phyloP scores from a whole-genome alignment of 2,888 invertebrate species.

The Sussaba pulchella region DNA sequence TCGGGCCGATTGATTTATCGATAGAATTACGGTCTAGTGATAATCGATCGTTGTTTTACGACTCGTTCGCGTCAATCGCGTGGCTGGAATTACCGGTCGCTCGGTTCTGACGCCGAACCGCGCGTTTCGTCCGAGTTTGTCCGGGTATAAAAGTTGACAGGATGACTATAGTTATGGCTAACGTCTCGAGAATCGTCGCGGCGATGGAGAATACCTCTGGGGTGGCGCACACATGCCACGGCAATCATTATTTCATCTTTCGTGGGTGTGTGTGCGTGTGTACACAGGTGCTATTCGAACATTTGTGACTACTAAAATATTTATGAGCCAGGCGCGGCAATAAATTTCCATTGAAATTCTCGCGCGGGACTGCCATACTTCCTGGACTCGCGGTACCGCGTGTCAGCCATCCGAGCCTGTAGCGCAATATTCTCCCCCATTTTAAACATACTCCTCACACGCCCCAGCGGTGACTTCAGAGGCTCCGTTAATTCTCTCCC shows the following conservation, averaged over 20 bases:
- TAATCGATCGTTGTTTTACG: constrained; percentile 73
- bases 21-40: constrained; percentile 67
- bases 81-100: constrained; percentile 64
- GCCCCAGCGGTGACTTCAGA: constrained; percentile 4
- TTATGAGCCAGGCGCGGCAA: constrained; percentile 72
- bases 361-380: constrained; percentile 65
- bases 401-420: constrained; percentile 52
- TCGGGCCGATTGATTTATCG: constrained; percentile 69
- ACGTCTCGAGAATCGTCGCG: constrained; percentile 49
- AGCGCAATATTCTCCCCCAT: constrained; percentile 29
- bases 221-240: constrained; percentile 58
- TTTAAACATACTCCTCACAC: neutral
- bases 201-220: constrained; percentile 43
- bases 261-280: constrained; percentile 44
- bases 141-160: no score
- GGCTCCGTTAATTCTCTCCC: neutral
- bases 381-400: constrained; percentile 63
- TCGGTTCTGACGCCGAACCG: constrained; percentile 49
- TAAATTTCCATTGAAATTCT: constrained; percentile 74
- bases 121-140: constrained; percentile 44
- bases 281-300: constrained; percentile 70
- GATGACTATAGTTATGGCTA: no score
- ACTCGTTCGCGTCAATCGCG: constrained; percentile 65
- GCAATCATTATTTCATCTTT: constrained; percentile 65
- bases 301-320: constrained; percentile 72